Evolutionary conservation across 2,888 invertebrate species (phyloP), one percentile per base, ranked within the genome.

Genomic region (Drosophila atroscutellata): DNA sequence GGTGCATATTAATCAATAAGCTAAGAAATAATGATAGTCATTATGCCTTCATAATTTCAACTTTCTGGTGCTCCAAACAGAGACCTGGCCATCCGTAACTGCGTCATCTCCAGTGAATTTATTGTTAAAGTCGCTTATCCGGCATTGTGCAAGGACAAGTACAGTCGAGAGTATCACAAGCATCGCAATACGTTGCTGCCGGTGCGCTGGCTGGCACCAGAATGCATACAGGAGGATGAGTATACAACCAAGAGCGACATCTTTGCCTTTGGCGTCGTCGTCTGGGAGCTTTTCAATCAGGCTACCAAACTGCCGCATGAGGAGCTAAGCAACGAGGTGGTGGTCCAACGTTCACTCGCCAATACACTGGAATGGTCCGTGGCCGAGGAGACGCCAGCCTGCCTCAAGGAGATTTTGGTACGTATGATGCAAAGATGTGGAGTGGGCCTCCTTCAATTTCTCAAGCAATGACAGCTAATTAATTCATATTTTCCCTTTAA

Each of bases 171-270:
- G 91, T 99, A 99, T 93, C 97, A 95, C 92, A 97, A 97, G 83
- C 95, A 97, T 88, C 95, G 96, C 70, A 97, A 98, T 90, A 95
- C 96, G 95, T 95, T 96, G 83, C 95, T 98, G 54, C 98, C 98
- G 0, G 93, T 98, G 15, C 95, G 99, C 81, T 99, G 99, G 99
- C 92, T 98, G 92, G 97, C 98, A 0, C 94, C 95, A 24, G 99
- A 99, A 92, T 98, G 98, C 2, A 96, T 98, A 1, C 94, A 96
- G 79, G 98, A 98, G 86, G 97, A 97, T 67, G 98, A 98, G 75
- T 98, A 96, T 92, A 98, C 98, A 18, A 97, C 97, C 50, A 98
- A 98, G 92, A 98, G 98, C 88, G 99, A 99, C 93, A 97, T 98
- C 0, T 99, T 98, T 93, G 96, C 98, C 81, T 98, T 96, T 91